phyloP scores from a whole-genome alignment of 2,797 vertebrate species.

The Phrynocephalus forsythii region DNA sequence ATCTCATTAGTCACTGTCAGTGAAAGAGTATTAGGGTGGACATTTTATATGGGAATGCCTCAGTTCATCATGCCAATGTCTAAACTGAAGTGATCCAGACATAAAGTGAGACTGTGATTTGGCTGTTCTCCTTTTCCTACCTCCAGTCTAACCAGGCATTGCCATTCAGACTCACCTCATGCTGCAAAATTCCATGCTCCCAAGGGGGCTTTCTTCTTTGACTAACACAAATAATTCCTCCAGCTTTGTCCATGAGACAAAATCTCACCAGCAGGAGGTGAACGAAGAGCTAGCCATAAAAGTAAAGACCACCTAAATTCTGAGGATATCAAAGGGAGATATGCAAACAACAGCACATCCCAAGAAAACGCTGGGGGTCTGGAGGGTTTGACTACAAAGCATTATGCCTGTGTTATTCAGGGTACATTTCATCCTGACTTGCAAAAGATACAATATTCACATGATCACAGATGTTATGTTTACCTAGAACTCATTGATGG shows the following conservation, averaged over 20 bases:
- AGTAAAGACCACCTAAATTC: slow-evolving; percentile 11
- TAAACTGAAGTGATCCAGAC: neutral
- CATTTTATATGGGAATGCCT: slow-evolving; percentile 10
- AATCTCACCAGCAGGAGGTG: slow-evolving; percentile 1
- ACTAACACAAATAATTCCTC: slow-evolving; percentile 61
- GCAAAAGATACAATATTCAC: slow-evolving; percentile 14
- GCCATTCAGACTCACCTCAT: accelerated
- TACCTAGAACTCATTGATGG: neutral
- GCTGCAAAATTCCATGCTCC: slow-evolving; percentile 25
- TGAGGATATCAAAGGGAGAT: slow-evolving; percentile 27
- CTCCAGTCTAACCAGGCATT: slow-evolving; percentile 31
- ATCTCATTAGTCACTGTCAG: slow-evolving; percentile 18
- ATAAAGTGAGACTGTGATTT: slow-evolving; percentile 53
- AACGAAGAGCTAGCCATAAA: neutral
- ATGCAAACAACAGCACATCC: slow-evolving; percentile 25
- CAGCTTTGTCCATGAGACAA: neutral
- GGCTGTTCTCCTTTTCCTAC: neutral
- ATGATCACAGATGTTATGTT: neutral
- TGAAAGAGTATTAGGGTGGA: neutral
- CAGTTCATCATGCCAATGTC: neutral
- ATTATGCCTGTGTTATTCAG: slow-evolving; percentile 4
- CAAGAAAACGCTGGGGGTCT: slow-evolving; percentile 2
- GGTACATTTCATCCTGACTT: neutral
- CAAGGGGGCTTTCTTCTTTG: neutral
- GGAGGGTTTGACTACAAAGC: slow-evolving; percentile 12